phyloP scores from a whole-genome alignment of 1,140 invertebrate species.

The Thalassaphorura encarpata region DNA sequence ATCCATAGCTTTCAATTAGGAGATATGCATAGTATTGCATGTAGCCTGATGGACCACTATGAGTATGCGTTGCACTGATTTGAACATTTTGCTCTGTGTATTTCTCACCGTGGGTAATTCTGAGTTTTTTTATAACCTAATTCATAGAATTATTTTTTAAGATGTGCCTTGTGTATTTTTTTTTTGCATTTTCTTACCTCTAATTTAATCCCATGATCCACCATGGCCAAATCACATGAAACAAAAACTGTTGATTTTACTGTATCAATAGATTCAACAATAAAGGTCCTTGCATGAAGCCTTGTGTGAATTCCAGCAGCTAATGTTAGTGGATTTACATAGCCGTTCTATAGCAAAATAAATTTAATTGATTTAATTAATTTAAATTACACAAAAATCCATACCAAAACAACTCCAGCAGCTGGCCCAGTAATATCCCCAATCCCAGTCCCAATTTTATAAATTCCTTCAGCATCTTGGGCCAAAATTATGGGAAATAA shows the following conservation, averaged over 20 bases:
- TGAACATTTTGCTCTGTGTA: constrained; percentile 8
- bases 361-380: no score
- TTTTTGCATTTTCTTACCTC: constrained; percentile 10
- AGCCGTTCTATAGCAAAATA: constrained; percentile 14
- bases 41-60: constrained; percentile 3
- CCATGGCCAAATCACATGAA: constrained; percentile 7
- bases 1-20: constrained; percentile 6
- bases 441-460: constrained; percentile 12
- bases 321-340: constrained; percentile 1
- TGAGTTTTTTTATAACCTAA: constrained; percentile 13
- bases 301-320: constrained; percentile 12
- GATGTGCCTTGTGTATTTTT: neutral
- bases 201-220: constrained; percentile 13
- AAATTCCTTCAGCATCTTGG: constrained; percentile 6
- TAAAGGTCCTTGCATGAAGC: constrained; percentile 8
- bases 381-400: neutral
- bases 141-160: neutral
- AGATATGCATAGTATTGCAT: constrained; percentile 11
- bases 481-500: neutral
- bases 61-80: constrained; percentile 11
- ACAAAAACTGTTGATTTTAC: constrained; percentile 2
- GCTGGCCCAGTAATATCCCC: constrained; percentile 12
- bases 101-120: neutral
- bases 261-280: constrained; percentile 5
- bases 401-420: constrained; percentile 11